Conservation (phyloP, 2,888 invertebrate species). For the Fragum whitleyi region DNA sequence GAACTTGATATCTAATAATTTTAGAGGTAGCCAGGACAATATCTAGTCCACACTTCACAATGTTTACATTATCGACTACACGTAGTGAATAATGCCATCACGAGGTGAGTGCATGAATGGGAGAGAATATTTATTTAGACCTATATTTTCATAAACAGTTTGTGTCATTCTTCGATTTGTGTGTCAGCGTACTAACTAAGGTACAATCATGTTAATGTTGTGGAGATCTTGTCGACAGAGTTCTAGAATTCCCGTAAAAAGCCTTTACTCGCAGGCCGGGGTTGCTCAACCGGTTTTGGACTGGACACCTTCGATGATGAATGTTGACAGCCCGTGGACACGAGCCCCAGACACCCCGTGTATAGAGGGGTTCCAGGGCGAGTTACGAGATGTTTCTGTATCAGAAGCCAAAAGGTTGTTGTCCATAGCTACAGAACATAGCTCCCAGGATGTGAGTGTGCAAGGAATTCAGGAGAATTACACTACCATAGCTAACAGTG, state of each 20-base stretch:
- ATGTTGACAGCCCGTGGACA: neutral
- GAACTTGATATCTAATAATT: too few species aligned
- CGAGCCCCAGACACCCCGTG: slow-evolving; percentile 13
- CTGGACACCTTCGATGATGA: slow-evolving; percentile 19
- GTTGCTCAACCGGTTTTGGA: slow-evolving; percentile 15
- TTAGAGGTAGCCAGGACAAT: neutral
- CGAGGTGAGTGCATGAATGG: slow-evolving; percentile 57
- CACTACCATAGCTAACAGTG: neutral
- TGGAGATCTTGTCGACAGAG: slow-evolving; percentile 41
- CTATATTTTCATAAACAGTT: neutral
- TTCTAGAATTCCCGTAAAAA: slow-evolving; percentile 5
- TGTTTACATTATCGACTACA: slow-evolving; percentile 21
- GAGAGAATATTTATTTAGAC: slow-evolving; percentile 14
- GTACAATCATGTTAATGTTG: slow-evolving; percentile 36
- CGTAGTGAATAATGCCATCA: slow-evolving; percentile 37
- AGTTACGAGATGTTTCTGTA: slow-evolving; percentile 28
- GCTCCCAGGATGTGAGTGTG: slow-evolving; percentile 44
- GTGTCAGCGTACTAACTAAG: neutral
- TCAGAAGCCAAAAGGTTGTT: slow-evolving; percentile 42
- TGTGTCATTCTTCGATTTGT: neutral
- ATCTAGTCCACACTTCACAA: neutral
- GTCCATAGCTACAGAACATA: slow-evolving; percentile 41
- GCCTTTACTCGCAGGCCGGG: slow-evolving; percentile 32
- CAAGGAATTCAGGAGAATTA: slow-evolving; percentile 51
- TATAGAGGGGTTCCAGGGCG: slow-evolving; percentile 51